Percentiles rank a stretch among this genome's conserved stretches.
Conservation (phyloP, 23 tunicate genomes). For the Ciona savignyi region DNA sequence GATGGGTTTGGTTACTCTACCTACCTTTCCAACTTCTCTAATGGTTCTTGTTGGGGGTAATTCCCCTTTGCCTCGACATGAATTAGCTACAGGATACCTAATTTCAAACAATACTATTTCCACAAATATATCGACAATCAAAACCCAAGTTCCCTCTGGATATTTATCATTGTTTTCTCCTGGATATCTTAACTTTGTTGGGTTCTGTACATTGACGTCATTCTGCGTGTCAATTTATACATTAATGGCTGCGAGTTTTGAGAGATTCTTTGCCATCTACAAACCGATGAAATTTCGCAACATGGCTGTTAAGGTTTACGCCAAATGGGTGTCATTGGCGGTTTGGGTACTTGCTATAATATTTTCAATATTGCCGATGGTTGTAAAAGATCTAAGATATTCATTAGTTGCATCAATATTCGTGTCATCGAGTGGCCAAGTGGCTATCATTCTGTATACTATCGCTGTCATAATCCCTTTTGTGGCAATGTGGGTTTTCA, state of each 20-base stretch:
- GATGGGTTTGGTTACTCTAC: constrained; percentile 50
- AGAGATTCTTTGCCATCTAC: constrained; percentile 27
- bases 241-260: constrained; percentile 40
- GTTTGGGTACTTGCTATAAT: constrained; percentile 26
- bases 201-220: constrained; percentile 50
- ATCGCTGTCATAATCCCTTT: constrained; percentile 44
- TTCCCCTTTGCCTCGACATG: no score
- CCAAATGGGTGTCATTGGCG: neutral
- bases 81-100: constrained; percentile 19
- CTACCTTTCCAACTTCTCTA: constrained; percentile 43
- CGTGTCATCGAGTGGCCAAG: constrained; percentile 24
- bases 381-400: constrained; percentile 18
- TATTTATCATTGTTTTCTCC: no score
- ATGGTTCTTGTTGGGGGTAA: constrained; percentile 5
- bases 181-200: no score
- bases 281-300: constrained; percentile 19
- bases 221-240: constrained; percentile 42
- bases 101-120: no score
- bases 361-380: constrained; percentile 30
- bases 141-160: no score
- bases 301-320: neutral
- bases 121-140: no score
- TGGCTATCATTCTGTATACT: constrained; percentile 24
- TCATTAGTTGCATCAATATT: constrained; percentile 36
- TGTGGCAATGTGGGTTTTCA: constrained; percentile 31